Evolutionary conservation across 2,797 vertebrate genomes (phyloP).

Genomic region (Arrhamphus sclerolepis): DNA sequence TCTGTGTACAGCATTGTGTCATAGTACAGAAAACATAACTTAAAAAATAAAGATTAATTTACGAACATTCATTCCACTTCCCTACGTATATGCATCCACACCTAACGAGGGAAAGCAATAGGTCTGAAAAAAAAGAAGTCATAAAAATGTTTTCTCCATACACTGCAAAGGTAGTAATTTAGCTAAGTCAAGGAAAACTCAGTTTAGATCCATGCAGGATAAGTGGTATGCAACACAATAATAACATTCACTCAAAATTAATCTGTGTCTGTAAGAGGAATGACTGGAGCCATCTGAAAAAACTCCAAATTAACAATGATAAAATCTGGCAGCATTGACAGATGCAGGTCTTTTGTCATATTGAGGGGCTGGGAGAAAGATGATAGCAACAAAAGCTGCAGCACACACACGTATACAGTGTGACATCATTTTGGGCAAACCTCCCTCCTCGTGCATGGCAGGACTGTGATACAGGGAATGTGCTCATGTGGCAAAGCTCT

Average conservation of each 20-base stretch:
- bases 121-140: neutral
- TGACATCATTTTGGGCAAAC: conserved; percentile 56
- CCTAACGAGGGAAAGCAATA: neutral
- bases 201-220: conserved; percentile 8
- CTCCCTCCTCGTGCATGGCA: conserved; percentile 34
- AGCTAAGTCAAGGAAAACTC: neutral
- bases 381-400: conserved; percentile 19
- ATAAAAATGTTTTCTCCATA: neutral
- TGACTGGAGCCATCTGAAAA: neutral
- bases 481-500: conserved; percentile 49
- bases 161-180: conserved; percentile 9
- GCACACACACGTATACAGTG: conserved; percentile 20
- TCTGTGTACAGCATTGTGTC: neutral
- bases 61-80: neutral
- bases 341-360: conserved; percentile 7
- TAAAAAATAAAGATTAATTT: neutral
- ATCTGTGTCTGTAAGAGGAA: conserved; percentile 46
- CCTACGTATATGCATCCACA: neutral
- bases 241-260: conserved; percentile 15
- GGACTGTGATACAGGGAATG: conserved; percentile 52
- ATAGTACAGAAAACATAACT: neutral
- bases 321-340: conserved; percentile 12
- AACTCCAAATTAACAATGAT: conserved; percentile 6
- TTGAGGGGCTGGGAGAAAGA: conserved; percentile 14
- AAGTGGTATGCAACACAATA: conserved; percentile 8